phyloP scores from a whole-genome alignment of 2,888 invertebrate species.

The Odontomyia ornata region DNA sequence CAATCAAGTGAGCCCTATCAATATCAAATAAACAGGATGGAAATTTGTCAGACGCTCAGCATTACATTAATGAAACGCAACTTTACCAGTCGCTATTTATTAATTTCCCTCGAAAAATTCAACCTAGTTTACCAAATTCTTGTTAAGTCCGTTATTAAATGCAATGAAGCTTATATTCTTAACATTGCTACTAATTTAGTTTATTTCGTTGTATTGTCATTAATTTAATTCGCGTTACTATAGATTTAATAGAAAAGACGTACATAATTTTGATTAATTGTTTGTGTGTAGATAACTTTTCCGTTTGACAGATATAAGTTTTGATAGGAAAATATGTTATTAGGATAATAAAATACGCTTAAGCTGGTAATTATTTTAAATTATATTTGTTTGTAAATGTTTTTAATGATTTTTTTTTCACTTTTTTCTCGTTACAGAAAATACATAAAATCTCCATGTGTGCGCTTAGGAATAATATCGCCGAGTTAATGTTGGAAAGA shows the following conservation, averaged over 20 bases:
- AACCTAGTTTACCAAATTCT: background rate
- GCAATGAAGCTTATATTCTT: conserved; percentile 4
- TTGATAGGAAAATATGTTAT: no score
- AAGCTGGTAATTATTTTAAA: background rate
- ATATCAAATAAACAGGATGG: no score
- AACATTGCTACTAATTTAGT: no score
- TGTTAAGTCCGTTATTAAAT: background rate
- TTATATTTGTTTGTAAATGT: no score
- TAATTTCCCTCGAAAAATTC: background rate
- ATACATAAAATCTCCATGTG: conserved; percentile 22
- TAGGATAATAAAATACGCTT: no score
- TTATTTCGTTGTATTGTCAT: no score
- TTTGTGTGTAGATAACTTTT: no score
- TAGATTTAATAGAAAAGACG: no score
- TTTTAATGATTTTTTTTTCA: background rate
- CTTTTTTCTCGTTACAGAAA: conserved; percentile 27
- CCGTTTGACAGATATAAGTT: no score
- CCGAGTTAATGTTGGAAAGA: conserved; percentile 27
- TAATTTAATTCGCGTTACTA: no score
- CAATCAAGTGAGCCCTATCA: no score
- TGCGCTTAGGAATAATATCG: conserved; percentile 30
- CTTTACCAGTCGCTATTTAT: conserved; percentile 18
- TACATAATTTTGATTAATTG: no score
- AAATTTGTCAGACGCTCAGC: background rate
- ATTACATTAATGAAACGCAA: conserved; percentile 19